Evolutionary conservation across 1,140 invertebrate genomes (phyloP).

Genomic region (Diploscapter pachys): DNA sequence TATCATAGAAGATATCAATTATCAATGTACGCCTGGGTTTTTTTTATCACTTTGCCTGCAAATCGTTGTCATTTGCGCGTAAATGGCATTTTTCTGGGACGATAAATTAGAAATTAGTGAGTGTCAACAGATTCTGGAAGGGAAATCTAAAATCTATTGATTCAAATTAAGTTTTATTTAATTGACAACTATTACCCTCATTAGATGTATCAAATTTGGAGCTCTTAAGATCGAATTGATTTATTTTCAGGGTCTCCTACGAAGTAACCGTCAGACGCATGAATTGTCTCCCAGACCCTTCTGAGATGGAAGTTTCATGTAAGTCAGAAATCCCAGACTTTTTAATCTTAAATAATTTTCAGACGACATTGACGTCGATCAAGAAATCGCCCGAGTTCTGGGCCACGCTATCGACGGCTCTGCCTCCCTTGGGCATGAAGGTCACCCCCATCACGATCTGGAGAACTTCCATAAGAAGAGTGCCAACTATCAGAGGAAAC

Average conservation of each 20-base stretch:
- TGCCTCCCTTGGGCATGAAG: constrained; percentile 3
- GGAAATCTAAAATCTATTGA: too few relatives aligned
- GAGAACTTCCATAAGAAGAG: constrained; percentile 16
- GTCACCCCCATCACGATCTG: not conserved
- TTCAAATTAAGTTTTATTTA: too few relatives aligned
- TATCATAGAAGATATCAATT: too few relatives aligned
- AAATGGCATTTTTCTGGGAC: constrained; percentile 1
- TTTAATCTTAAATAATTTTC: constrained; percentile 16
- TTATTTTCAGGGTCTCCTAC: constrained; percentile 44
- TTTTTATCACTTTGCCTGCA: too few relatives aligned
- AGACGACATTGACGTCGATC: constrained; percentile 28
- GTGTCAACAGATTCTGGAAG: not conserved
- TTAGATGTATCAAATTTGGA: too few relatives aligned
- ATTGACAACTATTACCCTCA: too few relatives aligned
- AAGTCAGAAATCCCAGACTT: constrained; percentile 11
- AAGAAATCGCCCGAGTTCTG: constrained; percentile 21
- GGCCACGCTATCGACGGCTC: constrained; percentile 14
- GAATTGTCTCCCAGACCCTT: constrained; percentile 56
- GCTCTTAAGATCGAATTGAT: too few relatives aligned
- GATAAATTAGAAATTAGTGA: constrained; percentile 10
- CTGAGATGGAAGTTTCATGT: constrained; percentile 54
- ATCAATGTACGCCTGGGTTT: too few relatives aligned
- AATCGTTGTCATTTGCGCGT: not conserved
- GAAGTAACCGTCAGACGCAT: constrained; percentile 55
- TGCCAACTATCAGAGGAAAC: constrained; percentile 3